A percentile compares a stretch with the other conserved stretches of the same genome.
Evolutionary conservation across 2,113 vertebrate species (phyloP).

Genomic region (Ictidomys tridecemlineatus): DNA sequence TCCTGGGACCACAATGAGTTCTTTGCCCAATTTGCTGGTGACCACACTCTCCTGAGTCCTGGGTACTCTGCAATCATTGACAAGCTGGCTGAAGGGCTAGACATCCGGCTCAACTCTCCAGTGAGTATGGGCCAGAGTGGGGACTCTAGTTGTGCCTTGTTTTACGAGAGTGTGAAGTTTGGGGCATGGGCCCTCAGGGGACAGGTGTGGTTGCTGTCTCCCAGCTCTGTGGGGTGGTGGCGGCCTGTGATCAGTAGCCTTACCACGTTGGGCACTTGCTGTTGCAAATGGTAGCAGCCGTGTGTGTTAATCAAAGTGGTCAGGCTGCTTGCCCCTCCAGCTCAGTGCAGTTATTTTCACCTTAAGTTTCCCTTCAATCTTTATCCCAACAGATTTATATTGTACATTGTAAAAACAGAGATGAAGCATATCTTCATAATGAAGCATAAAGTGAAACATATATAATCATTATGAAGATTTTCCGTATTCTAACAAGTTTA

Average conservation of each 20-base stretch:
- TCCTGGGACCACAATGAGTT: constrained; percentile 99
- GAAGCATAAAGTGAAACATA: too few relatives aligned
- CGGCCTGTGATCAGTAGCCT: not conserved
- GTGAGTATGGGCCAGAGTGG: constrained; percentile 84
- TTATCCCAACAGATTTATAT: not conserved
- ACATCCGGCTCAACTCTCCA: constrained; percentile 93
- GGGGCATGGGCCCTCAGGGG: not conserved
- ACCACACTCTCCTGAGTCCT: constrained; percentile 94
- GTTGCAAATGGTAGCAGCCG: not conserved
- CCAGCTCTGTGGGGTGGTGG: not conserved
- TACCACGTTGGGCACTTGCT: not conserved
- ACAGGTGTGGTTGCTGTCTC: not conserved
- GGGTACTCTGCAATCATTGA: constrained; percentile 94
- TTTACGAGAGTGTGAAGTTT: not conserved
- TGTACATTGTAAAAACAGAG: not conserved
- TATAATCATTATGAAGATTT: not conserved
- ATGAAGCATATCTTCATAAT: too few relatives aligned
- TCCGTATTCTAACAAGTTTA: not conserved
- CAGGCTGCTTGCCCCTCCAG: not conserved
- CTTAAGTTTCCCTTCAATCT: not conserved
- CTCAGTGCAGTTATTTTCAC: not conserved
- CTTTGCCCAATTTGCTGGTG: constrained; percentile 99
- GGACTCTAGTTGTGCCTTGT: not conserved
- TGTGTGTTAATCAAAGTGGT: not conserved
- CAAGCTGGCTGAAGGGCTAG: constrained; percentile 93